Conservation (phyloP, 2,797 vertebrate genomes). For the Coendou prehensilis region DNA sequence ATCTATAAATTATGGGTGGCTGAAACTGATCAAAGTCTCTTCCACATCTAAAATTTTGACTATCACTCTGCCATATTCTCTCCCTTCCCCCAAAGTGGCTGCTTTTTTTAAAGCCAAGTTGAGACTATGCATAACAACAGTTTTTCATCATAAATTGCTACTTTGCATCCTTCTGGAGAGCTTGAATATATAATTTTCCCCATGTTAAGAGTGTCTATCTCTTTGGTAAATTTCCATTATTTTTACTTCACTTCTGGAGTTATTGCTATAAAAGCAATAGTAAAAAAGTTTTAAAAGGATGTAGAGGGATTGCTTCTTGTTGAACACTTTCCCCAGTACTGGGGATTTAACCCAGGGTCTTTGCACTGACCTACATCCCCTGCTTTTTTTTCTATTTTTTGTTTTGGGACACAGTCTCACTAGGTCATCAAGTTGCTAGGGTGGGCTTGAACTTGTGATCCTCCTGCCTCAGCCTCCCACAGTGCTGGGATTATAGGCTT, state of each 20-base stretch:
- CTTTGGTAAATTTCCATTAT: slow-evolving; percentile 36
- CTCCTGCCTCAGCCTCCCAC: neutral
- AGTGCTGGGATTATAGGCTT: neutral
- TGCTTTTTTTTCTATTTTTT: neutral
- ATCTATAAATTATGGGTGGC: neutral
- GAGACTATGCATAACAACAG: neutral
- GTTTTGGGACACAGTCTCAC: neutral
- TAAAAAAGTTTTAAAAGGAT: slow-evolving; percentile 3
- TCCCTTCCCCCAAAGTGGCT: neutral
- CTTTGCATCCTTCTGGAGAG: neutral
- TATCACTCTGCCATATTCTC: neutral
- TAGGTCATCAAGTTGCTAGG: neutral
- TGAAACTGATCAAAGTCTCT: neutral
- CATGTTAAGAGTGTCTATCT: slow-evolving; percentile 15
- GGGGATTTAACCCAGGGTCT: neutral
- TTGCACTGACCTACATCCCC: too few species aligned
- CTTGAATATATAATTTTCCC: neutral
- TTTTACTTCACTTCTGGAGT: slow-evolving; percentile 45
- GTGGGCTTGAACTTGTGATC: neutral
- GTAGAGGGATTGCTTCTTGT: neutral
- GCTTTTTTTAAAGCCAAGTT: slow-evolving; percentile 36
- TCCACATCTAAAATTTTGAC: neutral
- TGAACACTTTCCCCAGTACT: neutral
- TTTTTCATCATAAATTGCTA: slow-evolving; percentile 44
- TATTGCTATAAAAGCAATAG: slow-evolving; percentile 7